Conservation (phyloP, 2,113 vertebrate genomes). For the Progne subis region DNA sequence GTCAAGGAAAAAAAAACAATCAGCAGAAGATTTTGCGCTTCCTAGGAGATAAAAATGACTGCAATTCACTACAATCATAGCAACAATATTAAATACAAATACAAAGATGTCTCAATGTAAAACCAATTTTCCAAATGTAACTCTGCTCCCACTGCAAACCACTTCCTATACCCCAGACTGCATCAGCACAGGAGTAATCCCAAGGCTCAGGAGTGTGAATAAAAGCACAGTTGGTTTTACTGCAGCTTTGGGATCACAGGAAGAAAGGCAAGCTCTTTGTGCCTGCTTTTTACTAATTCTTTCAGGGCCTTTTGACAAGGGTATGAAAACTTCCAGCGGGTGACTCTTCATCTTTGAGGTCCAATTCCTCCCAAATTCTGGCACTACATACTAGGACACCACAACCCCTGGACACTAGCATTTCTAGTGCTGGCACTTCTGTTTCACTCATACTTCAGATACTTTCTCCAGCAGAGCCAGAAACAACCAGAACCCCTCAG, state of each 20-base stretch:
- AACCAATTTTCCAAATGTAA: background rate
- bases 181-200: background rate
- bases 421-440: background rate
- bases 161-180: background rate
- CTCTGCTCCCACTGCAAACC: background rate
- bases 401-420: background rate
- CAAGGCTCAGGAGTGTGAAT: background rate
- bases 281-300: background rate
- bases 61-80: background rate
- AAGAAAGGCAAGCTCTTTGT: background rate
- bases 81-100: background rate
- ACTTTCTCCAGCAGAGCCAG: background rate
- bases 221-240: background rate
- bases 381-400: background rate
- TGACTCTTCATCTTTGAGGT: background rate
- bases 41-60: background rate
- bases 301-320: background rate
- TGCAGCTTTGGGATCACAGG: background rate
- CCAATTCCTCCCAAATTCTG: background rate
- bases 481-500: background rate
- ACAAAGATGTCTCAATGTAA: background rate
- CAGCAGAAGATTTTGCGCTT: background rate
- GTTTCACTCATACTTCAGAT: background rate
- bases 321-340: background rate
- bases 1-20: background rate